Evolutionary conservation across 2,797 vertebrate species (phyloP), one percentile per base, ranked within the genome.

Genomic region (Hoplostethus atlanticus): DNA sequence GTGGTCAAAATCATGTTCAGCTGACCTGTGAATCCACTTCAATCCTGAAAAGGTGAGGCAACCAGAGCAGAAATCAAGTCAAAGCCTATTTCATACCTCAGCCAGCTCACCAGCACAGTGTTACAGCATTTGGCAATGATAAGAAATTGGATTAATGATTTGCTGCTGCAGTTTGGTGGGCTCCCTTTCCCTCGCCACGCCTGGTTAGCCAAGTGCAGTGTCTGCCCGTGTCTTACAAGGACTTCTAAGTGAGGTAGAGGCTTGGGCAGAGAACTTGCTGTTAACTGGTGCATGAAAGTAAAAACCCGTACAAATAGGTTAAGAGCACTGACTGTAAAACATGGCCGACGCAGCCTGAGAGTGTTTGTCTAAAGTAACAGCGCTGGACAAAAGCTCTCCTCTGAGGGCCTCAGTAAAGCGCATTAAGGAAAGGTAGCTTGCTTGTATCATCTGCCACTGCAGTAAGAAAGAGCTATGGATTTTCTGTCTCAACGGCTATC

Each of bases 401-500:
- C 83, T 25, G 53, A 76, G 72, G 80, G 61, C 62, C 68, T 42
- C 71, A 73, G 77, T 73, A 48, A 75, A 84, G 82, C 60, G 8
- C 72, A 84, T 85, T 85, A 81, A 64, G 28, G 62, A 79, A 55
- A 86, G 64, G 74, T 76, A 77, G 71, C 73, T 30, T 25, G 40
- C 75, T 63, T 50, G 38, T 76, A 58, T 62, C 67, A 71, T 74
- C 74, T 68, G 80, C 78, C 62, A 47, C 61, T 55, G 84, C 78
- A 85, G 72, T 64, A 67, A 78, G 59, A 44, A 76, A 36, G 74
- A 73, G 77, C 52, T 86, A 90, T 91, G 64, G 88, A 92, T 89
- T 93, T 92, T 86, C 87, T 88, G 79, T 89, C 84, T 68, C 61
- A 77, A 69, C 72, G 3, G 15, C 80, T 74, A 83, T 68, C 62